These are phyloP conservation scores for Montipora efflorescens DNA, from an alignment of 64 coral and sea anemone species.

Conservation along the genomic window DNA sequence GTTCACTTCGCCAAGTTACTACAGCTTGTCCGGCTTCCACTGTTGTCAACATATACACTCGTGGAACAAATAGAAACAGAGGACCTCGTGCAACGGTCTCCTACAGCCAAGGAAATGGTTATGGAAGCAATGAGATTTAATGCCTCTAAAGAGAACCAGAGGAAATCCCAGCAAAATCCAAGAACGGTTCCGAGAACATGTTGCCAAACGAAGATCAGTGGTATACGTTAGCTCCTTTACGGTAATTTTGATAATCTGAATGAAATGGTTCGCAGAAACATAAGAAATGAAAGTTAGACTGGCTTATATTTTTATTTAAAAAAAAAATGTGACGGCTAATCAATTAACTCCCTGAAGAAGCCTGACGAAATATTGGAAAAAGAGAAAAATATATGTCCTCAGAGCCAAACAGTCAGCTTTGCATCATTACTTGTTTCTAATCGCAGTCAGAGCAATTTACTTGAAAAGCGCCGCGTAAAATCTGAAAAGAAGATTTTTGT, in stretches of 20 bases:
- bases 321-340: too few species aligned
- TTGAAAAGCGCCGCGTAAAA: too few species aligned
- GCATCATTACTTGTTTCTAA: too few species aligned
- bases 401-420: too few species aligned
- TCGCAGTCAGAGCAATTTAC: too few species aligned
- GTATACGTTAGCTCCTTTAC: slow-evolving; percentile 69
- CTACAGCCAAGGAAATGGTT: slow-evolving; percentile 81
- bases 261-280: not conserved
- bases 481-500: too few species aligned
- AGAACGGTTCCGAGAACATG: slow-evolving; percentile 76
- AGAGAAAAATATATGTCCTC: too few species aligned
- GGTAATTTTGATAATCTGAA: slow-evolving; percentile 46
- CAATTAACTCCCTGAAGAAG: too few species aligned
- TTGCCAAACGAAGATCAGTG: slow-evolving; percentile 55
- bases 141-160: not conserved
- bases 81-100: slow-evolving; percentile 84
- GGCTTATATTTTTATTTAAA: not conserved
- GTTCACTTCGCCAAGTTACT: slow-evolving; percentile 90
- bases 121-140: slow-evolving; percentile 81
- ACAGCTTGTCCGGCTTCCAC: slow-evolving; percentile 73
- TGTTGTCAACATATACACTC: slow-evolving; percentile 31
- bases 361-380: too few species aligned
- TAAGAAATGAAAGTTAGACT: not conserved
- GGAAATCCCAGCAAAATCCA: slow-evolving; percentile 45
- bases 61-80: slow-evolving; percentile 61